Base-by-base conservation (phyloP, 2,797 vertebrate species). In the Etheostoma perlongum region DNA sequence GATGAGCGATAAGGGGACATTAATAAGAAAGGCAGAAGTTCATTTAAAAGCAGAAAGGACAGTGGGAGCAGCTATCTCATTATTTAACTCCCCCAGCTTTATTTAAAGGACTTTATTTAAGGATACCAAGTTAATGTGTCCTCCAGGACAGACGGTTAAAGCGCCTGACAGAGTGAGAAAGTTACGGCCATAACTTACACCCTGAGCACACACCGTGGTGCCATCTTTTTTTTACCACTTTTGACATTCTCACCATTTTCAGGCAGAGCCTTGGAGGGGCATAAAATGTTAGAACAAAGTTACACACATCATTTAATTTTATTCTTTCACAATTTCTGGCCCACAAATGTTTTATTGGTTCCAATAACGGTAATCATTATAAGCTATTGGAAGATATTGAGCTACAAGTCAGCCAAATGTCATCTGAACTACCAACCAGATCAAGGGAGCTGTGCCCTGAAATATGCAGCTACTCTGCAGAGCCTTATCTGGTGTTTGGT, bases 11-110 rank as follows among this genome's bases (percentile, higher is more conserved):
- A 95, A 96, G 95, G 77, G 88, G 93, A 94, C 95, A 96, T 98
- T 97, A 98, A 97, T 96, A 97, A 96, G 96, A 95, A 93, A 93
- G 92, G 91, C 90, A 95, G 96, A 95, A 95, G 93, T 96, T 97
- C 95, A 95, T 97, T 97, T 97, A 96, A 96, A 93, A 96, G 95
- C 95, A 90, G 90, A 95, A 87, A 93, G 95, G 95, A 93, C 92
- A 85, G 92, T 82, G 88, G 90, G 92, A 93, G 93, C 93, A 91
- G 92, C 89, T 90, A 90, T 93, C 92, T 94, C 93, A 94, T 94
- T 94, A 94, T 94, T 94, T 93, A 94, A 94, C 92, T 93, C 96
- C 95, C 95, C 96, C 96, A 97, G 96, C 91, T 96, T 97, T 97
- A 96, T 95, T 94, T 94, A 94, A 94, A 93, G 94, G 94, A 93